Percentiles rank a stretch among this genome's conserved stretches.
phyloP scores from a whole-genome alignment of 2,113 vertebrate species.

The Cyanoramphus novaezelandiae region DNA sequence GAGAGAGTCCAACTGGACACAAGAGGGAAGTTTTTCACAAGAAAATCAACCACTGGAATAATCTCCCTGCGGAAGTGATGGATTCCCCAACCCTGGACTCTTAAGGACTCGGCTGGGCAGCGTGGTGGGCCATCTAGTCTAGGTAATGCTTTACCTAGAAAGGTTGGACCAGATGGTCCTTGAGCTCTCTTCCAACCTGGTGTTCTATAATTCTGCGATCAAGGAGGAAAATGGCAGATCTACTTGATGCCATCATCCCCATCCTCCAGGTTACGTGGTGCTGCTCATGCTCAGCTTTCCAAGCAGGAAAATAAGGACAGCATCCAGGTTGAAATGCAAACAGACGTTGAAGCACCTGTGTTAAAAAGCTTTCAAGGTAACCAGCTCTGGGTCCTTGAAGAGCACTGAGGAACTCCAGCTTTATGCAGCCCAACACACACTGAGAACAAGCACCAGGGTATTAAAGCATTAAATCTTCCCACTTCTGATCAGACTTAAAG shows the following conservation, averaged over 20 bases:
- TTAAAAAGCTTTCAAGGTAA: background rate
- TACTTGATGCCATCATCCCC: fast-evolving
- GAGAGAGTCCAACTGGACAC: background rate
- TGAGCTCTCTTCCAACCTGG: background rate
- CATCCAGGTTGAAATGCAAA: background rate
- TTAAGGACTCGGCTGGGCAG: background rate
- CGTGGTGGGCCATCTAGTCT: background rate
- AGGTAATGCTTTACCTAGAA: background rate
- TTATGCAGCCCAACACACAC: fast-evolving
- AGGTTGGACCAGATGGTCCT: background rate
- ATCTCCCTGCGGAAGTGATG: background rate
- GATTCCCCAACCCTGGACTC: background rate
- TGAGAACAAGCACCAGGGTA: background rate
- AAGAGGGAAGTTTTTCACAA: background rate
- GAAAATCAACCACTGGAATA: background rate
- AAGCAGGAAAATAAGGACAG: background rate
- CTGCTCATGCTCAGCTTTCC: fast-evolving
- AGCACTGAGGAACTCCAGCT: background rate
- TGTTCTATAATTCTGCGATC: background rate
- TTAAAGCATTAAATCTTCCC: background rate
- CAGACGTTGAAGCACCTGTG: background rate
- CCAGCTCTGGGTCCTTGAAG: background rate
- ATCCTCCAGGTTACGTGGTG: fast-evolving
- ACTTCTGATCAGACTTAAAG: background rate
- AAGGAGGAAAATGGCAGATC: background rate